Conservation (phyloP, 2,888 invertebrate species). For the Desoria tigrina region DNA sequence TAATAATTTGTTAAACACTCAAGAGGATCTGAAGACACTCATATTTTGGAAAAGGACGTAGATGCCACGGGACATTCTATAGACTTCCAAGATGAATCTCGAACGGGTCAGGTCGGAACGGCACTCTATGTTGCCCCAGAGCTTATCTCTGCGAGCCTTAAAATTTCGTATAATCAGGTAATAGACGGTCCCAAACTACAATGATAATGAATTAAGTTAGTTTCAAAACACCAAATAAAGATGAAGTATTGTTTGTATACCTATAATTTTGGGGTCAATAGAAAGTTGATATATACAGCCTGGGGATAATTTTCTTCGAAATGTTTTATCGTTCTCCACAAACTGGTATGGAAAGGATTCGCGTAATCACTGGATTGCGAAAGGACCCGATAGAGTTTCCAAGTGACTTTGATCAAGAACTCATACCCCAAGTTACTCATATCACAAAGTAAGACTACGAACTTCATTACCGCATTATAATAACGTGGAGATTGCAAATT, state of each 20-base stretch:
- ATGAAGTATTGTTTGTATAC: background rate
- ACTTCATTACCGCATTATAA: background rate
- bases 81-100: conserved; percentile 59
- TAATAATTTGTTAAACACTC: background rate
- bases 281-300: conserved; percentile 83
- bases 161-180: conserved; percentile 72
- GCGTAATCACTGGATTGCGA: conserved; percentile 73
- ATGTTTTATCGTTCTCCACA: conserved; percentile 85
- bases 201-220: too few relatives aligned
- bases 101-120: conserved; percentile 88
- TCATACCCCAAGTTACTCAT: conserved; percentile 64
- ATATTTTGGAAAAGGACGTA: background rate
- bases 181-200: too few relatives aligned
- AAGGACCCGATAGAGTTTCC: conserved; percentile 72
- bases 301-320: conserved; percentile 91
- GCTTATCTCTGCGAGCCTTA: conserved; percentile 70
- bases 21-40: background rate
- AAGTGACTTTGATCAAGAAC: conserved; percentile 64
- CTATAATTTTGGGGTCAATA: conserved; percentile 56
- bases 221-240: too few relatives aligned
- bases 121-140: conserved; percentile 95
- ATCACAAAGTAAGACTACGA: conserved; percentile 64
- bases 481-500: too few relatives aligned
- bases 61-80: conserved; percentile 46
- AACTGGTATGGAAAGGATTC: conserved; percentile 87